A percentile compares a stretch with the other conserved stretches of the same genome.
Conservation (phyloP, 2,888 invertebrate species). For the Spisula solida region DNA sequence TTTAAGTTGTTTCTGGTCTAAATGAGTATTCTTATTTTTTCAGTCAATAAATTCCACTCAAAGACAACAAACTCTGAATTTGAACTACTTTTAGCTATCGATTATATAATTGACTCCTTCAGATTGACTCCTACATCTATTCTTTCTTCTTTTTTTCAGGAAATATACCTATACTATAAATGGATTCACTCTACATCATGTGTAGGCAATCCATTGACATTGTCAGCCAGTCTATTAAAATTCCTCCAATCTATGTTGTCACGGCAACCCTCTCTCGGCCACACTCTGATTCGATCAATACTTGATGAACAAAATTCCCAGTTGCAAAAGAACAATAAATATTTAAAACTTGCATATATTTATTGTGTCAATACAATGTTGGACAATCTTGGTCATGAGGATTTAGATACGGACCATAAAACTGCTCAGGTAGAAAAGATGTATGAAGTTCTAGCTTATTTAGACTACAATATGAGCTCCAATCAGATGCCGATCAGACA, state of each 20-base stretch:
- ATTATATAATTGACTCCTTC: too few species aligned
- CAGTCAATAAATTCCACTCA: too few species aligned
- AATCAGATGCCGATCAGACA: constrained; percentile 78
- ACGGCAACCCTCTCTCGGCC: constrained; percentile 75
- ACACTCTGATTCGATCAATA: constrained; percentile 72
- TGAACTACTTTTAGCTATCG: too few species aligned
- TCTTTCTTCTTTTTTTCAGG: constrained; percentile 71
- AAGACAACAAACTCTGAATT: too few species aligned
- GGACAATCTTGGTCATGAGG: constrained; percentile 68
- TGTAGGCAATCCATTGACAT: constrained; percentile 50
- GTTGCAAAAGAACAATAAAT: constrained; percentile 75
- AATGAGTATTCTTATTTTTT: too few species aligned
- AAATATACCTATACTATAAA: constrained; percentile 79
- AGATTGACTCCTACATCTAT: too few species aligned
- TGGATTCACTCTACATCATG: constrained; percentile 57
- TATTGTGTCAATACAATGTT: constrained; percentile 76
- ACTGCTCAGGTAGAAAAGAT: constrained; percentile 58
- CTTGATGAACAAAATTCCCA: constrained; percentile 52
- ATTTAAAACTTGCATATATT: constrained; percentile 77
- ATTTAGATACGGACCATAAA: constrained; percentile 60
- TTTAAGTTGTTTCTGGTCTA: too few species aligned
- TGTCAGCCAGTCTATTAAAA: constrained; percentile 70
- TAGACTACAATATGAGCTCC: constrained; percentile 75
- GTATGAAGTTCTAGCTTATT: constrained; percentile 77
- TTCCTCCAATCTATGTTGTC: constrained; percentile 72